Conservation (phyloP, 2,113 vertebrate genomes). For the Loxodonta africana region DNA sequence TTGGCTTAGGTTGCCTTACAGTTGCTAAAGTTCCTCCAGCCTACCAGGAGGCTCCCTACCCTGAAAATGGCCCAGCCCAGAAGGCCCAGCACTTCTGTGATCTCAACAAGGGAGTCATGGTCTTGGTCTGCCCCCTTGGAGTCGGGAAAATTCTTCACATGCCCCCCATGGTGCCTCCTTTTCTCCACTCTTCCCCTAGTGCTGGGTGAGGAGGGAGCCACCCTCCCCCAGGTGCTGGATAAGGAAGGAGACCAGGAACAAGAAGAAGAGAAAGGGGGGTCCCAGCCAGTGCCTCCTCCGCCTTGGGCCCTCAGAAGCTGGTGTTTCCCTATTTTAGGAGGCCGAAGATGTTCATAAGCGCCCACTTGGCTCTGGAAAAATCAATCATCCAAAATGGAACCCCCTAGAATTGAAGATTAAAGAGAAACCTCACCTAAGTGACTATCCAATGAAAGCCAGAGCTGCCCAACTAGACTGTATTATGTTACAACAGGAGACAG, state of each 20-base stretch:
- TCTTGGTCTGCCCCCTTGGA: background rate
- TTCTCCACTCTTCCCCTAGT: background rate
- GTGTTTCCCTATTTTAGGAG: background rate
- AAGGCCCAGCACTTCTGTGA: background rate
- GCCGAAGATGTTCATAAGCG: accelerated
- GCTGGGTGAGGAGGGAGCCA: too few species aligned
- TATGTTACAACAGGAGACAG: too few species aligned
- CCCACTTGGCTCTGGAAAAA: background rate
- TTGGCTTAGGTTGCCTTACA: too few species aligned
- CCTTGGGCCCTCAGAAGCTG: too few species aligned
- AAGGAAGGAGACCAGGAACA: background rate
- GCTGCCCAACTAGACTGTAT: too few species aligned
- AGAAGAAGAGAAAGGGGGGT: background rate
- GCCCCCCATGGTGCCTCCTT: background rate
- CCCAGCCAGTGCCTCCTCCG: background rate
- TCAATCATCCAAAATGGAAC: background rate
- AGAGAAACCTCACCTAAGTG: background rate
- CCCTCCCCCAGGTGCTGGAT: accelerated
- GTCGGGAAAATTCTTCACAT: accelerated
- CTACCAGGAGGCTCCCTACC: background rate
- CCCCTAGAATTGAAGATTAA: background rate
- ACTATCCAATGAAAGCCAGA: background rate
- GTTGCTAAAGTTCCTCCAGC: background rate
- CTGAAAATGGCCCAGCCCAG: accelerated
- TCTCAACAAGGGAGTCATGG: background rate